These are phyloP conservation scores for Dipodomys ordii DNA, from an alignment of 2,113 vertebrate genomes.

Conservation along the genomic window DNA sequence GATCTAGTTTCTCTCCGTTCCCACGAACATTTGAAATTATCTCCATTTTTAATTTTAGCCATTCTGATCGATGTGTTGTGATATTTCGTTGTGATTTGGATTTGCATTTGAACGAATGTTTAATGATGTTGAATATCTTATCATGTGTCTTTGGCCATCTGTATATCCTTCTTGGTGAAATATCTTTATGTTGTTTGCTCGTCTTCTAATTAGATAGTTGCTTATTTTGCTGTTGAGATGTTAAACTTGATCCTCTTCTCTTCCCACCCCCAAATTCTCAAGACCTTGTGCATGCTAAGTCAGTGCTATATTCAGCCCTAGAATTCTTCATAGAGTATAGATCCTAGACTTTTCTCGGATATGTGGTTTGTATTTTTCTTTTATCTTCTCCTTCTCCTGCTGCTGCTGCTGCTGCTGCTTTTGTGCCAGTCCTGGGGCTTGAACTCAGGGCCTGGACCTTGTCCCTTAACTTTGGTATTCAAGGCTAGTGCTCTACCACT, in stretches of 20 bases:
- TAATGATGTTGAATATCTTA: constrained; percentile 32
- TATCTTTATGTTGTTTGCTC: not conserved
- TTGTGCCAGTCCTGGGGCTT: no score
- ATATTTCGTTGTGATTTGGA: not conserved
- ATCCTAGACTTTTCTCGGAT: not conserved
- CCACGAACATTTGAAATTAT: not conserved
- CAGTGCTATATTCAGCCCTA: no score
- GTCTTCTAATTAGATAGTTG: constrained; percentile 19
- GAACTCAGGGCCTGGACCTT: no score
- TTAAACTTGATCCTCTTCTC: not conserved
- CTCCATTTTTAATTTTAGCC: constrained; percentile 39
- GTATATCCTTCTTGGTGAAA: not conserved
- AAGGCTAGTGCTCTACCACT: no score
- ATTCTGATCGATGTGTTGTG: not conserved
- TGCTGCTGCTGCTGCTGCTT: no score
- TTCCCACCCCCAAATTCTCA: no score
- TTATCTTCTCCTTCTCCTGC: no score
- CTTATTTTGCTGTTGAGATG: constrained; percentile 7
- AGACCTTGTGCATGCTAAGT: no score
- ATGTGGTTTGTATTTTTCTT: constrained; percentile 11
- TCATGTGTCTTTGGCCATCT: constrained; percentile 13
- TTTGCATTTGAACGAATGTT: constrained; percentile 21
- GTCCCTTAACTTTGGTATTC: no score
- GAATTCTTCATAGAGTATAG: constrained; percentile 12
- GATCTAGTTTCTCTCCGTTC: constrained; percentile 6